These are phyloP conservation scores for Eristalis arbustorum DNA, from an alignment of 2,888 invertebrate genomes.

Conservation along the genomic window DNA sequence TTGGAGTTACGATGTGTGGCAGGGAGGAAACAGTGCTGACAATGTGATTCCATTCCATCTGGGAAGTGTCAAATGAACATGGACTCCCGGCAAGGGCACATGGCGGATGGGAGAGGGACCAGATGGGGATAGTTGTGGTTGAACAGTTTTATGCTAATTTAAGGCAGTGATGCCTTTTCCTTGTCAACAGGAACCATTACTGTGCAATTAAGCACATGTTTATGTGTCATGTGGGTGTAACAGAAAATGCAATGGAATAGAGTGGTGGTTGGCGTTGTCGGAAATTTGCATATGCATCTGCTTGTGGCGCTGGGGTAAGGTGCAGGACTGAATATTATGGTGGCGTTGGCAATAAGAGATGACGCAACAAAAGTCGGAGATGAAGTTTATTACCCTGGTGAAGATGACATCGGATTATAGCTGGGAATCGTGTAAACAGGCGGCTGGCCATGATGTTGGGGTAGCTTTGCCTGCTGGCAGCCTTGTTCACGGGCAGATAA, in stretches of 20 bases:
- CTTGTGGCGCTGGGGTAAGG: not conserved
- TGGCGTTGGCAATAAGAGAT: conserved; percentile 28
- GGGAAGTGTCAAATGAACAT: conserved; percentile 60
- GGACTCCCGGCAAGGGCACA: not conserved
- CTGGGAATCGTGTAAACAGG: conserved; percentile 56
- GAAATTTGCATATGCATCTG: conserved; percentile 63
- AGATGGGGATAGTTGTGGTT: conserved; percentile 21
- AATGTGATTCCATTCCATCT: conserved; percentile 40
- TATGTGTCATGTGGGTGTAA: conserved; percentile 71
- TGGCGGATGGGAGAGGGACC: conserved; percentile 10
- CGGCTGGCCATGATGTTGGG: not conserved
- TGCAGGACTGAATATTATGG: not conserved
- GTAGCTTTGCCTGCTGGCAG: not conserved
- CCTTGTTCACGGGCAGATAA: not conserved
- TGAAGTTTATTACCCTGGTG: conserved; percentile 58
- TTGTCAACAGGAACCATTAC: conserved; percentile 75
- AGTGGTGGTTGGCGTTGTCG: conserved; percentile 33
- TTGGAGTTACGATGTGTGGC: conserved; percentile 53
- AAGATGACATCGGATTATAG: conserved; percentile 61
- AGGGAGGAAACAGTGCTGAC: conserved; percentile 24
- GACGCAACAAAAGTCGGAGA: conserved; percentile 54
- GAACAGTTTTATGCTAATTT: conserved; percentile 69
- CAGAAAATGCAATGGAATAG: conserved; percentile 52
- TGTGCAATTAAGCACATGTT: conserved; percentile 75
- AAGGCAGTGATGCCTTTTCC: conserved; percentile 73